Conservation (phyloP, 2,113 vertebrate genomes). For the Psittacula cyanocephala region DNA sequence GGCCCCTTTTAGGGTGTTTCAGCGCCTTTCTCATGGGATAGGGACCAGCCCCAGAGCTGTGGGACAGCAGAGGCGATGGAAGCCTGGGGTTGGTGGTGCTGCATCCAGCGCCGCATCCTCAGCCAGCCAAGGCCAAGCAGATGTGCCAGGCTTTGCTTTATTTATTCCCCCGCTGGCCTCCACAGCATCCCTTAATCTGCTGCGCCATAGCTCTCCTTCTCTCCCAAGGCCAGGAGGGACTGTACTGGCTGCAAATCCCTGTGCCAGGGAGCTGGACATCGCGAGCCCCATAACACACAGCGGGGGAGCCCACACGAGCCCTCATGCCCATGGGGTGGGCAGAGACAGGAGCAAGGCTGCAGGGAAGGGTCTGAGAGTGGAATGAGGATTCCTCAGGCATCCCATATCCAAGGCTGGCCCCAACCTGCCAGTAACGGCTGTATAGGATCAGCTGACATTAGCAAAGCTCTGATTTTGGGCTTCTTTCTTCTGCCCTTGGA, state of each 20-base stretch:
- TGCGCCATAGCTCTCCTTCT: neutral
- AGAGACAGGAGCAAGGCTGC: neutral
- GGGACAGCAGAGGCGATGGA: rapidly evolving
- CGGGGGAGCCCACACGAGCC: neutral
- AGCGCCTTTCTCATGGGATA: neutral
- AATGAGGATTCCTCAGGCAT: neutral
- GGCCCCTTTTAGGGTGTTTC: neutral
- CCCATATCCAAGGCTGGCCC: neutral
- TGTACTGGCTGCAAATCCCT: rapidly evolving
- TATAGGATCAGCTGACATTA: neutral
- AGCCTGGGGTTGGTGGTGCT: neutral
- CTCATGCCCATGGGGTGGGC: too few species aligned
- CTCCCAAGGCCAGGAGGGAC: neutral
- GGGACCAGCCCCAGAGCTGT: neutral
- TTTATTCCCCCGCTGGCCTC: neutral
- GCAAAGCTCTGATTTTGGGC: neutral
- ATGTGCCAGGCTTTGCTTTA: neutral
- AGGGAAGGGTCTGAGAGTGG: neutral
- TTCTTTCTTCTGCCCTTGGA: neutral
- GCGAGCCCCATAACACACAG: rapidly evolving
- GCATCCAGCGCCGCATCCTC: neutral
- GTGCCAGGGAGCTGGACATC: neutral
- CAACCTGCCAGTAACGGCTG: neutral
- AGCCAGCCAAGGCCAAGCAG: neutral
- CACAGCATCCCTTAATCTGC: neutral